A percentile compares a stretch with the other conserved stretches of the same genome.
These are phyloP conservation scores for Melanotaenia maccullochi DNA, from an alignment of 2,797 vertebrate genomes.

Conservation along the genomic window DNA sequence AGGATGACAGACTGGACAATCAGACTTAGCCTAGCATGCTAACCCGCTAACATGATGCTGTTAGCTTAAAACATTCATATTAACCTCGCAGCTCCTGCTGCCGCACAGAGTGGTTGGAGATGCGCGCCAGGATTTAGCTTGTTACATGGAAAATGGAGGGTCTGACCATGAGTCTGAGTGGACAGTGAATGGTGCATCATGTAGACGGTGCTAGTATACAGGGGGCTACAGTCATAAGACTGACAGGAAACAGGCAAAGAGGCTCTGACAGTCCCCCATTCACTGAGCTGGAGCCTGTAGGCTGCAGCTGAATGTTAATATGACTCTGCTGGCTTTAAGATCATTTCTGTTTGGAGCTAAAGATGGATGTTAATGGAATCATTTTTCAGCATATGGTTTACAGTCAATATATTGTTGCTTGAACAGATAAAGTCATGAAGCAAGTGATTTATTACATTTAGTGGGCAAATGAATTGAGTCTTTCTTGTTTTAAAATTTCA, in stretches of 20 bases:
- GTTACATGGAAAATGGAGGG: background rate
- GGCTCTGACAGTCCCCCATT: slow-evolving; percentile 8
- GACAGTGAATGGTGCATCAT: slow-evolving; percentile 27
- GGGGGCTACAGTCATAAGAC: background rate
- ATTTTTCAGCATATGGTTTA: slow-evolving; percentile 3
- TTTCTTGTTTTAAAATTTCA: too few relatives aligned
- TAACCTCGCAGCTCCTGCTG: too few relatives aligned
- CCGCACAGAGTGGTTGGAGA: background rate
- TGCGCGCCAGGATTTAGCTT: background rate
- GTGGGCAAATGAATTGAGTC: background rate
- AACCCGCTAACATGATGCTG: slow-evolving; percentile 30
- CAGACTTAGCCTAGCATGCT: slow-evolving; percentile 15
- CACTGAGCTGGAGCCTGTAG: background rate
- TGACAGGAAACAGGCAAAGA: slow-evolving; percentile 20
- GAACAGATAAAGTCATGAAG: background rate
- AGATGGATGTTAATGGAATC: background rate
- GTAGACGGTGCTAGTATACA: slow-evolving; percentile 8
- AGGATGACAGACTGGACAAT: background rate
- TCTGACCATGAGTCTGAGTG: background rate
- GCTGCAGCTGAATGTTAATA: background rate
- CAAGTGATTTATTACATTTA: background rate
- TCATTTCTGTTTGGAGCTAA: background rate
- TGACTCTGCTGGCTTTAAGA: background rate
- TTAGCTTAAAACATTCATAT: background rate
- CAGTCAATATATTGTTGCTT: background rate